Evolutionary conservation across 1,140 invertebrate genomes (phyloP), one percentile per base, ranked within the genome.

Genomic region (Papilio glaucus): DNA sequence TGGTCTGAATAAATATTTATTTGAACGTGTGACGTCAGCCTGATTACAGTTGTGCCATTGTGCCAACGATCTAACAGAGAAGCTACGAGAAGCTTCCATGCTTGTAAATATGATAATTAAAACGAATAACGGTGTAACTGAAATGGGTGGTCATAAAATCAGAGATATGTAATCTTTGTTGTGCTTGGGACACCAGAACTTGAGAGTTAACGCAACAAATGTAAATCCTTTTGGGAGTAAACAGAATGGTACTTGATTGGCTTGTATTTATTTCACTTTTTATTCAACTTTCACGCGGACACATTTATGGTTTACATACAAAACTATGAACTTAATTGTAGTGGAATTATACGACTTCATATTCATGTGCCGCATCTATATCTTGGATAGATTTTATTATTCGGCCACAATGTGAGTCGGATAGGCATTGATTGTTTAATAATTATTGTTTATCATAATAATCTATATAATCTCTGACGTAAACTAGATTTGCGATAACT

Each of bases 1-100:
- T 26, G 49, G 49, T 12, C 49, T 57, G 49, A 57, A 57, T 57
- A 24, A 57, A 57, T 57, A 57, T 57, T 57, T 57, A 57, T 57
- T 57, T 57, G 8, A 13, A 10, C 12, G 49, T 21, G 15, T 57
- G 49, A 57, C 49, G 49, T 57, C 49, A 57, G 18, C 24, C 1
- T 57, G 49, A 57, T 57, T 26, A 13, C 49, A 26, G 12, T 26
- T 57, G 49, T 57, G 21, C 29, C 29, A 33, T 33, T 57, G 21
- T 57, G 49, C 18, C 45, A 53, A 21, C 18, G 45, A 53, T 21
- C 15, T 49, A 21, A 53, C 45, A 49, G 7, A 49, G 2, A 6
- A 33, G 29, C 29, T 6, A 33, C 49, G 49, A 57, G 49, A 57
- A 57, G 12, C 9, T 24, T 57, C 49, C 9, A 57, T 57, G 21